Evolutionary conservation across 1,140 invertebrate species (phyloP), one percentile per base, ranked within the genome.

Genomic region (Drosophila malerkotliana): DNA sequence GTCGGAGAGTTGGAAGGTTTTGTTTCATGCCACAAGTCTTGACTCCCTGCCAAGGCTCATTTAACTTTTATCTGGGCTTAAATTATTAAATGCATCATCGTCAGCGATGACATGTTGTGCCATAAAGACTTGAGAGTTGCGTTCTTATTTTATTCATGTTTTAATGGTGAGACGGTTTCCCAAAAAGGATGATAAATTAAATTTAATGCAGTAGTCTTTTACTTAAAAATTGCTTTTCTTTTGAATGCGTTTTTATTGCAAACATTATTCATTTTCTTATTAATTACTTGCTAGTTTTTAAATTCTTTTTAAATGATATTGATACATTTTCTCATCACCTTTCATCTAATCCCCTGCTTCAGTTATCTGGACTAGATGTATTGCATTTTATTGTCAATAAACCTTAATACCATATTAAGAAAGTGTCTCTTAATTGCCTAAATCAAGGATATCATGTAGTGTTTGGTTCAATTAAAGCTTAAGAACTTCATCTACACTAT

Each of bases 31-130:
- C 57, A 61, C 30, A 61, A 5, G 30, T 39, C 56, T 60, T 6
- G 24, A 26, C 41, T 21, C 28, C 14, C 48, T 18, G 32, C n/a
- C 51, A 30, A 18, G 53, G 30, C 21, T 10, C 61, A 45, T 44
- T 71, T 61, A 41, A 77, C 77, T 53, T 64, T 59, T 52, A 69
- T 64, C 44, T 28, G 51, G 37, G 51, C 44, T 58, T n/a, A 37
- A 52, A 41, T 56, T 52, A 55, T 79, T 49, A 55, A 68, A 74
- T 49, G 34, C 44, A 56, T 39, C 32, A 32, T 7, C 37, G 32
- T n/a, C 37, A 5, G 7, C 10, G 52, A 21, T 57, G 24, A 57
- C 21, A 49, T 49, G 28, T 14, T 51, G 8, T 10, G 21, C 12
- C 41, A 44, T 15, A 8, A 44, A 44, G 15, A 6, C 8, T 44